These are phyloP conservation scores for Drosophila littoralis DNA, from an alignment of 1,140 invertebrate species.

Conservation along the genomic window DNA sequence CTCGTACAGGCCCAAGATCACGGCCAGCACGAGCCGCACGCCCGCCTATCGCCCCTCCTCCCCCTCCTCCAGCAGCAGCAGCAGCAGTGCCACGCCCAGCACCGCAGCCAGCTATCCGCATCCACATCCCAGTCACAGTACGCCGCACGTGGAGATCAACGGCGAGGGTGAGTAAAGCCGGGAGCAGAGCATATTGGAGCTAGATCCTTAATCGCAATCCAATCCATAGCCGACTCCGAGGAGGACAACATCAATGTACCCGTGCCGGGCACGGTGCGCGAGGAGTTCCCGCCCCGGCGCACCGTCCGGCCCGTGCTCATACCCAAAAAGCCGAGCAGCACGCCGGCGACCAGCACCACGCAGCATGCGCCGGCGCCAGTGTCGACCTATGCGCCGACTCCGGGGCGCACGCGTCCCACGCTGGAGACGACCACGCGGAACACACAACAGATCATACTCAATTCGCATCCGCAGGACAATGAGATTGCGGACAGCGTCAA, in stretches of 20 bases:
- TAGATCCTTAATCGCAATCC: background rate
- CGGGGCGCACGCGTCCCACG: constrained; percentile 50
- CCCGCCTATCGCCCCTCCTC: constrained; percentile 56
- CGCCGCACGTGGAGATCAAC: constrained; percentile 76
- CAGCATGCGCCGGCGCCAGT: constrained; percentile 41
- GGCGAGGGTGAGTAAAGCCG: constrained; percentile 65
- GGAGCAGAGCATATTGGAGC: background rate
- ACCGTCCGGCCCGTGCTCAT: constrained; percentile 75
- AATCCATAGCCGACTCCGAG: constrained; percentile 64
- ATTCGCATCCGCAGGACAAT: constrained; percentile 88
- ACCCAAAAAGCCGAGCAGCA: constrained; percentile 73
- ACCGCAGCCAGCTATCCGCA: constrained; percentile 46
- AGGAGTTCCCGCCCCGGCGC: constrained; percentile 80
- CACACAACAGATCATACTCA: constrained; percentile 86
- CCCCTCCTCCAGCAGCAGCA: constrained; percentile 23
- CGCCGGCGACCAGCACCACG: constrained; percentile 59
- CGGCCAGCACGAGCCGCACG: constrained; percentile 57
- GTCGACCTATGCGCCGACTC: constrained; percentile 58
- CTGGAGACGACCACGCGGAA: constrained; percentile 75
- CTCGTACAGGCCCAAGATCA: constrained; percentile 58
- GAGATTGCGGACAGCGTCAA: constrained; percentile 86
- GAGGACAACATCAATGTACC: constrained; percentile 76
- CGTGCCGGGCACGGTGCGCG: constrained; percentile 80
- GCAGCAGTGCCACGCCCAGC: constrained; percentile 43
- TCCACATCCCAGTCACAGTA: constrained; percentile 53